phyloP scores from a whole-genome alignment of 2,797 vertebrate species.

The Paguma larvata region DNA sequence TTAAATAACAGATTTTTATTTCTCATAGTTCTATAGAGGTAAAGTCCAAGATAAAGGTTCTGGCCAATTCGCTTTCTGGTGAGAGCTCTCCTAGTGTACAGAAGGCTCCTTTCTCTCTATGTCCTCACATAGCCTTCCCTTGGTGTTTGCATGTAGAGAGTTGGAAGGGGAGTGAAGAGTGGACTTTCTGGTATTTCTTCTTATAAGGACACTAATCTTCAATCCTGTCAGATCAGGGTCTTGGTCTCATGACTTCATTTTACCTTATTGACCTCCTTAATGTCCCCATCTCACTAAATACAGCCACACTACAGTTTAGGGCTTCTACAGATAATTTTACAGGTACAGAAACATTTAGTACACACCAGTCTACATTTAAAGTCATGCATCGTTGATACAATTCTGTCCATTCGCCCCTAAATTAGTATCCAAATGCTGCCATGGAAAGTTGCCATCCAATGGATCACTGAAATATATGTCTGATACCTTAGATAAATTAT shows the following conservation, averaged over 20 bases:
- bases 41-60: not conserved
- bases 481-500: not conserved
- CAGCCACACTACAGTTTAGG: not conserved
- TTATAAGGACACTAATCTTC: not conserved
- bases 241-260: not conserved
- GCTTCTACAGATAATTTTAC: not conserved
- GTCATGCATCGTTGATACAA: not conserved
- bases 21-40: not conserved
- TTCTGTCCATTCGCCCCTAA: not conserved
- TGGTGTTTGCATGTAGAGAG: not conserved
- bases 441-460: not conserved
- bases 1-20: not conserved
- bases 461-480: not conserved
- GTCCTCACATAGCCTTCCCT: not conserved
- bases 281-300: not conserved
- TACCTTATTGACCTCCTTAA: not conserved
- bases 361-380: not conserved
- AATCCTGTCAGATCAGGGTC: not conserved
- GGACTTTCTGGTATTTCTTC: not conserved
- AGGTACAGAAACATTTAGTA: not conserved
- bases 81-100: not conserved
- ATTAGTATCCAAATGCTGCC: not conserved
- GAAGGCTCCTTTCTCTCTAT: not conserved
- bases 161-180: not conserved
- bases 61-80: not conserved